phyloP scores from a whole-genome alignment of 2,113 vertebrate genomes.

The Triplophysa rosa region DNA sequence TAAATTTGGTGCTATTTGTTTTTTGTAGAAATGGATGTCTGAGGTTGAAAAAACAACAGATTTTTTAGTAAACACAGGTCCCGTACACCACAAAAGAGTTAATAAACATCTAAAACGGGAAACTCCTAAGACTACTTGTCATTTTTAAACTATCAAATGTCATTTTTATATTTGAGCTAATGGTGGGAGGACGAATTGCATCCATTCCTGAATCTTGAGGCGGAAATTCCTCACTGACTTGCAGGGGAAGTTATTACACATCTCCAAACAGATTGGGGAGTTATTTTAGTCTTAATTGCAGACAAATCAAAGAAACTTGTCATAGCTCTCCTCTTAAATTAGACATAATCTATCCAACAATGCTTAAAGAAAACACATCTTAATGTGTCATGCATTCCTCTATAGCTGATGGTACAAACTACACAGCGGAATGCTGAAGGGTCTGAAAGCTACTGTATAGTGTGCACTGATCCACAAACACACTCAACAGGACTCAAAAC shows the following conservation, averaged over 20 bases:
- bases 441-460: neutral
- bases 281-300: conserved; percentile 37
- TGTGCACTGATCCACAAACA: neutral
- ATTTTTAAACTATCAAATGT: conserved; percentile 49
- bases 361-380: neutral
- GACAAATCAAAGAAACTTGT: conserved; percentile 32
- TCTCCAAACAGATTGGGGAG: conserved; percentile 57
- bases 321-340: conserved; percentile 46
- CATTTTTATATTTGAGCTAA: conserved; percentile 60
- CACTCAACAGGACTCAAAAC: conserved; percentile 42
- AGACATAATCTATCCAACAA: conserved; percentile 32
- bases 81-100: neutral
- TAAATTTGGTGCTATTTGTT: no score
- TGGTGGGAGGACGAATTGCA: conserved; percentile 62
- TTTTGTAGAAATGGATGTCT: neutral
- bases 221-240: conserved; percentile 60
- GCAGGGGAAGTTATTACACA: conserved; percentile 59
- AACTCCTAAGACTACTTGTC: conserved; percentile 49
- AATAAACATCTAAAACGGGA: conserved; percentile 48
- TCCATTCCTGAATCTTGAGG: conserved; percentile 57
- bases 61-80: no score
- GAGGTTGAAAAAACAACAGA: neutral
- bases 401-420: neutral
- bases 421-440: neutral
- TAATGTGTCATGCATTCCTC: neutral